Conservation (phyloP, 1,140 invertebrate genomes). For the Tyrophagus putrescentiae region DNA sequence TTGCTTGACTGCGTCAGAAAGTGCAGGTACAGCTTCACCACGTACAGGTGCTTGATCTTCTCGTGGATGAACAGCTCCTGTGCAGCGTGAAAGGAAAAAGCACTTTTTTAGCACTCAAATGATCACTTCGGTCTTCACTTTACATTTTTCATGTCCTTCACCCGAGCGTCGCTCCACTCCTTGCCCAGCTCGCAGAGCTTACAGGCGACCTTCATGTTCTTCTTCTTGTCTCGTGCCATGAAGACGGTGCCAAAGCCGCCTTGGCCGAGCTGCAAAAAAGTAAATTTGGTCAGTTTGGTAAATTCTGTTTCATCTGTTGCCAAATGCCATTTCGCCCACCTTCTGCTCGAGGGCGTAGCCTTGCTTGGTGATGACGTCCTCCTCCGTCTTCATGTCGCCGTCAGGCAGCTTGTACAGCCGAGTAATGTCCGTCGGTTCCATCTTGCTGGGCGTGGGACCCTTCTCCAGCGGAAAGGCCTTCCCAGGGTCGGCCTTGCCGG, state of each 20-base stretch:
- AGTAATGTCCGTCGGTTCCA: not conserved
- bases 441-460: not conserved
- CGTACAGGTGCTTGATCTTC: slow-evolving; percentile 12
- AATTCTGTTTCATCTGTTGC: no score
- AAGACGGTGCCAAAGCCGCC: not conserved
- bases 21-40: slow-evolving; percentile 18
- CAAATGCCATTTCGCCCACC: no score
- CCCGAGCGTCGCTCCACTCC: not conserved
- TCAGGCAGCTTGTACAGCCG: not conserved
- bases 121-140: no score
- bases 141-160: slow-evolving; percentile 11
- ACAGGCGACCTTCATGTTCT: not conserved
- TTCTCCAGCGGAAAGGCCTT: not conserved
- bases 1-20: not conserved
- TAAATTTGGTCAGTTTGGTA: no score
- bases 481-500: no score
- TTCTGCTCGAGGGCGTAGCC: not conserved
- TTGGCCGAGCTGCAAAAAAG: no score
- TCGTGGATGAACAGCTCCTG: slow-evolving; percentile 17
- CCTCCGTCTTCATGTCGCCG: not conserved
- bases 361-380: not conserved
- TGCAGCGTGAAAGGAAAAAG: no score
- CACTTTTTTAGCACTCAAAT: not conserved
- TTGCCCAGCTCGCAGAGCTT: not conserved
- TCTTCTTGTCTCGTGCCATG: not conserved